Evolutionary conservation across 2,888 invertebrate genomes (phyloP).

Genomic region (Tetranychus truncatus): DNA sequence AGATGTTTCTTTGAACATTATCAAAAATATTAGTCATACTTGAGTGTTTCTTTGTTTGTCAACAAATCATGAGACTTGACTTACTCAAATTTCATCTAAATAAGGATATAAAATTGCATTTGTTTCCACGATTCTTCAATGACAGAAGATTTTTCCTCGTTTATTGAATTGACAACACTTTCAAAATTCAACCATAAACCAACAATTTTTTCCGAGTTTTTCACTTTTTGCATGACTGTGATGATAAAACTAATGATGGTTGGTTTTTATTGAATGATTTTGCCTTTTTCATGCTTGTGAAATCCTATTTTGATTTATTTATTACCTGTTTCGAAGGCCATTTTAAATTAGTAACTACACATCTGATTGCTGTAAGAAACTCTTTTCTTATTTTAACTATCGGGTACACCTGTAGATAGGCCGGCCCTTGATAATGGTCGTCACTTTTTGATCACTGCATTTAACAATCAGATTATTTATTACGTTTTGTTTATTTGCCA

Average conservation of each 20-base stretch:
- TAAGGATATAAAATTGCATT: not conserved
- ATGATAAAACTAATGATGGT: not conserved
- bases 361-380: constrained; percentile 64
- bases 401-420: not conserved
- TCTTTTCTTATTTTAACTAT: constrained; percentile 54
- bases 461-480: no score
- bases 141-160: not conserved
- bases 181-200: not conserved
- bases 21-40: no score
- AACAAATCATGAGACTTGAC: not conserved
- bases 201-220: not conserved
- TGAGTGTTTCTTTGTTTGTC: not conserved
- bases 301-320: not conserved
- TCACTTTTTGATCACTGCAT: no score
- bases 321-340: not conserved
- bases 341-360: constrained; percentile 38
- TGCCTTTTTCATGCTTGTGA: no score
- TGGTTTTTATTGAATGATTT: not conserved
- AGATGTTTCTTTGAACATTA: no score
- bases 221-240: not conserved
- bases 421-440: no score
- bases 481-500: no score
- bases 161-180: not conserved
- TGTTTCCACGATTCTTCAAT: not conserved
- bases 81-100: not conserved